Evolutionary conservation across 2,888 invertebrate genomes (phyloP), one percentile per base, ranked within the genome.

Genomic region (Drosophila suboccidentalis): DNA sequence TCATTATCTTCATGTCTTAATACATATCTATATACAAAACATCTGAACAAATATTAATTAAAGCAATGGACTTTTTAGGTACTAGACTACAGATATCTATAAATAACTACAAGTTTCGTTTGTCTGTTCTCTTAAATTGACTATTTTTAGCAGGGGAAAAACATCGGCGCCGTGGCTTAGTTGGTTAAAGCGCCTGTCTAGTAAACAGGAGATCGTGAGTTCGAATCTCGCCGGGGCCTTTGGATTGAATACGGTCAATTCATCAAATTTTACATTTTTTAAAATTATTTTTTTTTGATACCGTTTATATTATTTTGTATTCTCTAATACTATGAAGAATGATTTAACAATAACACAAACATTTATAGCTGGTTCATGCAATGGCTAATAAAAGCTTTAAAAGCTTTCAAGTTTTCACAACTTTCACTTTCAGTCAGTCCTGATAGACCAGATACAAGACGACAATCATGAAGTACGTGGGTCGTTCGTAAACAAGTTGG

Each of bases 151-250:
- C 13, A 0, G 0, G 0, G 0, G 0, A n/a, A 11, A 1, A 4
- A 47, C 15, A 57, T 9, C 17, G 91, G 92, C 92, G 91, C 92
- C 91, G 91, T 91, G 91, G 92, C 91, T 91, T 92, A 92, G 91
- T 91, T 91, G 91, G 92, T 91, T 91, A 91, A 91, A 92, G 92
- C 91, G 91, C 91, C 91, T 91, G 92, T 91, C 92, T 91, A 91
- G 92, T 91, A 91, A 91, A 91, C 92, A 91, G 91, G 91, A 91
- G 92, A 91, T 91, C 91, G 84, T 88, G 92, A 91, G 91, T 91
- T 91, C 91, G 91, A 91, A 91, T 91, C 92, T 91, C 91, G 90
- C 84, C 92, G 92, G 91, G 90, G 91, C 91, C 91, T 86, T 13
- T 3, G 50, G 15, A 44, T 44, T 51, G 50, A 19, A 15, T 15